Conservation (phyloP, 2,888 invertebrate genomes). For the Ditula angustiorana region DNA sequence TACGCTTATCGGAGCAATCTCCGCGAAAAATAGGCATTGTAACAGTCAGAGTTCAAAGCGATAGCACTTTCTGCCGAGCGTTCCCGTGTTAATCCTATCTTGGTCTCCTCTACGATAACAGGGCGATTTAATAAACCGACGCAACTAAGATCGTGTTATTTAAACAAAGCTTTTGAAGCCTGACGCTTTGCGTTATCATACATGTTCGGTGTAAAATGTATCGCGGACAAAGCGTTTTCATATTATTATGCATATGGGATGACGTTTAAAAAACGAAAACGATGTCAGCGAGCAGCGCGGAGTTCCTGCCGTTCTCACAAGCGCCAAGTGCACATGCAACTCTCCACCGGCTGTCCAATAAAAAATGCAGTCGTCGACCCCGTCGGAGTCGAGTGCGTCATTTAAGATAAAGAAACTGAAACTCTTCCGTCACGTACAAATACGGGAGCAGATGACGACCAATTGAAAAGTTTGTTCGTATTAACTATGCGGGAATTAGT, state of each 20-base stretch:
- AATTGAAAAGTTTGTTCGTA: conserved; percentile 82
- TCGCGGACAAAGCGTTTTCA: conserved; percentile 51
- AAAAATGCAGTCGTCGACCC: conserved; percentile 80
- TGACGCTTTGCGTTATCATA: conserved; percentile 3
- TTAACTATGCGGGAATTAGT: conserved; percentile 80
- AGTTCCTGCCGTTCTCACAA: conserved; percentile 76
- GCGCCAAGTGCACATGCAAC: conserved; percentile 64
- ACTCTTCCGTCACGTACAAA: conserved; percentile 58
- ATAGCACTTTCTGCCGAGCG: conserved; percentile 59
- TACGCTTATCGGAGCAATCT: conserved; percentile 66
- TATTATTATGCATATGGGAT: conserved; percentile 52
- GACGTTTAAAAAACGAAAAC: conserved; percentile 59
- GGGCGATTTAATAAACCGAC: conserved; percentile 45
- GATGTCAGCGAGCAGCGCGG: conserved; percentile 51
- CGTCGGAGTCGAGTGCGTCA: conserved; percentile 69
- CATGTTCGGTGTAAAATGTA: conserved; percentile 18
- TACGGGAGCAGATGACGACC: conserved; percentile 78
- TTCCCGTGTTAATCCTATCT: conserved; percentile 59
- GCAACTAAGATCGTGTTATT: conserved; percentile 28
- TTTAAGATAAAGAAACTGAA: conserved; percentile 66
- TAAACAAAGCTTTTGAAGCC: conserved; percentile 4
- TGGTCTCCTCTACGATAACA: conserved; percentile 58
- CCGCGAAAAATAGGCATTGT: conserved; percentile 64
- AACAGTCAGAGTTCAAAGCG: conserved; percentile 67
- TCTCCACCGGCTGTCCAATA: conserved; percentile 62